These are phyloP conservation scores for Ornithoptera alexandrae DNA, from an alignment of 2,888 invertebrate genomes.

Conservation along the genomic window DNA sequence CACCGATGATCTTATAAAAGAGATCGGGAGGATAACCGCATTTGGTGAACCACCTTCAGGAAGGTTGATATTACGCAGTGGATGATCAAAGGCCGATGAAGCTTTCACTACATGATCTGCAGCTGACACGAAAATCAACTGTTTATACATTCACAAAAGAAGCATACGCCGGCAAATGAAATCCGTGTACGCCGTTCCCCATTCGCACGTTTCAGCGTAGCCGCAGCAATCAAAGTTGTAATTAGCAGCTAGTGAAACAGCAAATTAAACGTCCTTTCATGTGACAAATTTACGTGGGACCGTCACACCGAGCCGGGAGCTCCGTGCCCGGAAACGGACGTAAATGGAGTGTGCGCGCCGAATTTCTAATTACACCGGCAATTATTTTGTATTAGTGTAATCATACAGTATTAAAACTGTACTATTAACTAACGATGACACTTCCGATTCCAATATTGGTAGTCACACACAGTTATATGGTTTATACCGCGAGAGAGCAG, in stretches of 20 bases:
- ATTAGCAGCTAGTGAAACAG: constrained; percentile 76
- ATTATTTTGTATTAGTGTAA: constrained; percentile 21
- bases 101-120: neutral
- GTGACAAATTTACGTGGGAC: constrained; percentile 58
- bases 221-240: constrained; percentile 73
- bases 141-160: constrained; percentile 19
- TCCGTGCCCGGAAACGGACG: constrained; percentile 23
- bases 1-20: too few relatives aligned
- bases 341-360: constrained; percentile 26
- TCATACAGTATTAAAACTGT: constrained; percentile 3
- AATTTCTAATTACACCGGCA: constrained; percentile 26
- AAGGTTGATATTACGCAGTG: too few relatives aligned
- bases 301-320: constrained; percentile 27
- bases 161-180: constrained; percentile 33
- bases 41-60: too few relatives aligned
- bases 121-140: neutral
- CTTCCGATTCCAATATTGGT: neutral
- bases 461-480: neutral
- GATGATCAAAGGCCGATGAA: too few relatives aligned
- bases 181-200: constrained; percentile 37
- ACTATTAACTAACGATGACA: neutral
- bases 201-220: constrained; percentile 49
- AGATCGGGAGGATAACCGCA: too few relatives aligned
- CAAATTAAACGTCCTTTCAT: constrained; percentile 72
- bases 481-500: too few relatives aligned